These are phyloP conservation scores for Oxygymnocypris stewartii DNA, from an alignment of 2,113 vertebrate species.

Conservation along the genomic window DNA sequence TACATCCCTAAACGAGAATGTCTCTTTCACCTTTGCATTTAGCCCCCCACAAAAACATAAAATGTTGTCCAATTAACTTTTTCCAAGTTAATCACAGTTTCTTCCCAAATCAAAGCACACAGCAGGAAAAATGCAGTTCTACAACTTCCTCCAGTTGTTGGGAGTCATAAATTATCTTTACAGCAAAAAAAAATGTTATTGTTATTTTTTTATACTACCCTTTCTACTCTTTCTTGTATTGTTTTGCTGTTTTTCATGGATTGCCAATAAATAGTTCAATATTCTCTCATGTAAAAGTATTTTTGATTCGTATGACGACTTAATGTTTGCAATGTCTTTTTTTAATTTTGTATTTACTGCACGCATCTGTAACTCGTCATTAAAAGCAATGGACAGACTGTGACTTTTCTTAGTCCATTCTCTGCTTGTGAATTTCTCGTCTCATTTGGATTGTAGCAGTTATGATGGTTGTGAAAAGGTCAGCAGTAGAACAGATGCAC, in stretches of 20 bases:
- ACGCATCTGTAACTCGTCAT: not conserved
- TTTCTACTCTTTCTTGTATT: not conserved
- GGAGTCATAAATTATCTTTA: constrained; percentile 3
- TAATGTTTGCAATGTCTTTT: too few species aligned
- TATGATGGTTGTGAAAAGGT: constrained; percentile 18
- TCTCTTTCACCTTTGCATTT: constrained; percentile 51
- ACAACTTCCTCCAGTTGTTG: not conserved
- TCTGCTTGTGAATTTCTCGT: not conserved
- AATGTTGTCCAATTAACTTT: constrained; percentile 1
- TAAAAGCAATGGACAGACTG: not conserved
- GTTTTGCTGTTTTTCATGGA: not conserved
- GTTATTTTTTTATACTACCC: not conserved
- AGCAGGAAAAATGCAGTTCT: not conserved
- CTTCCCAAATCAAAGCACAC: not conserved
- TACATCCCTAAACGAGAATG: not conserved
- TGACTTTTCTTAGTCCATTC: not conserved
- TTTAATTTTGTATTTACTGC: not conserved
- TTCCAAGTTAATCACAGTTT: not conserved
- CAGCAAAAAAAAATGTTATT: not conserved
- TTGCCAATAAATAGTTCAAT: not conserved
- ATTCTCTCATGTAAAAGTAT: not conserved
- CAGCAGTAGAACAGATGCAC: not conserved
- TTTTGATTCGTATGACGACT: not conserved
- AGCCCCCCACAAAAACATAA: constrained; percentile 17
- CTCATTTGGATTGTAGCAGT: constrained; percentile 4